Conservation (phyloP, 2,888 invertebrate species). For the Lycophotia porphyrea region DNA sequence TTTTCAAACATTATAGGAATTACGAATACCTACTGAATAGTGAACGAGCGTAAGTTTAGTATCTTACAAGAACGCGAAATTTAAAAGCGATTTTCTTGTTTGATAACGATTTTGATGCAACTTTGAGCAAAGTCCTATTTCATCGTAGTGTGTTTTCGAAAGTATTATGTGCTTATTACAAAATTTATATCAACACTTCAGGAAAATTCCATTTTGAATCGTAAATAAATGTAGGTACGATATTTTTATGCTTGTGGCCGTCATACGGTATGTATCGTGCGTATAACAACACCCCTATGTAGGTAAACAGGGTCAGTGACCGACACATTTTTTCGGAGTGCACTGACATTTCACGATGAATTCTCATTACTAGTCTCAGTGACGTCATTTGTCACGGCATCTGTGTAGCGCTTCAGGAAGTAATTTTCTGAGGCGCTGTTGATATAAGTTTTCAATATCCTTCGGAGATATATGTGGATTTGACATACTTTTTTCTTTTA, state of each 20-base stretch:
- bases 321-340: constrained; percentile 57
- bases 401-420: constrained; percentile 21
- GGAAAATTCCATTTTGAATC: neutral
- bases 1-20: neutral
- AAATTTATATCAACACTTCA: neutral
- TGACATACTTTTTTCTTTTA: neutral
- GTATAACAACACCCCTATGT: constrained; percentile 36
- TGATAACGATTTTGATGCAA: too few relatives aligned
- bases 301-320: constrained; percentile 46
- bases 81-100: neutral
- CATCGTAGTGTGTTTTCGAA: too few relatives aligned
- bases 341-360: constrained; percentile 59
- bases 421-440: constrained; percentile 6
- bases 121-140: too few relatives aligned
- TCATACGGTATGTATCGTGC: neutral
- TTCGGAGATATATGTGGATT: neutral
- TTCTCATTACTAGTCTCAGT: constrained; percentile 50
- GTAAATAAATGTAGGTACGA: neutral
- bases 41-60: neutral
- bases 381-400: constrained; percentile 50
- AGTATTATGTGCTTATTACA: neutral
- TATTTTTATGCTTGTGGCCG: neutral
- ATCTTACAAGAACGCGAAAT: neutral
- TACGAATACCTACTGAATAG: neutral
- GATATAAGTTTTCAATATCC: neutral